Percentiles rank a stretch among this genome's conserved stretches.
Evolutionary conservation across 2,797 vertebrate species (phyloP).

Genomic region (Neosilurus hyrtlii): DNA sequence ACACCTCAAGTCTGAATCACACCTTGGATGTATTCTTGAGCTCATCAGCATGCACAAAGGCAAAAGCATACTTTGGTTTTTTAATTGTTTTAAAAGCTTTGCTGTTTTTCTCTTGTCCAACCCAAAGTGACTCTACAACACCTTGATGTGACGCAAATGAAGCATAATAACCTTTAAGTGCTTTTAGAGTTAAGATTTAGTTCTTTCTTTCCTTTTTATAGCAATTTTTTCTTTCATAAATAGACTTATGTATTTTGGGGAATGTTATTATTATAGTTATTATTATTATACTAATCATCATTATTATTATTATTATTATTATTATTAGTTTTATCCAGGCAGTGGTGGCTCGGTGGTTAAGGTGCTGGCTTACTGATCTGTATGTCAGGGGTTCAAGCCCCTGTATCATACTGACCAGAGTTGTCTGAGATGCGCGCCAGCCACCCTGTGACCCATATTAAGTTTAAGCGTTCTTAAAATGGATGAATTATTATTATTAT

Average conservation of each 20-base stretch:
- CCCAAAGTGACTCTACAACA: conserved; percentile 39
- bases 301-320: neutral
- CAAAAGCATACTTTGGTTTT: conserved; percentile 46
- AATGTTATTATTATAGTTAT: no score
- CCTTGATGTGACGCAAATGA: conserved; percentile 44
- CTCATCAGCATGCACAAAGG: conserved; percentile 53
- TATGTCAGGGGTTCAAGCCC: no score
- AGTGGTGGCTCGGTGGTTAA: no score
- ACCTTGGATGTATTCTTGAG: conserved; percentile 23
- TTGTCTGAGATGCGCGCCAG: no score
- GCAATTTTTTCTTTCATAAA: neutral
- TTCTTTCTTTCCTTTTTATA: neutral
- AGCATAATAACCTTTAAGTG: conserved; percentile 50
- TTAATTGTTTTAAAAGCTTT: conserved; percentile 45
- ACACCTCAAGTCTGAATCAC: conserved; percentile 39
- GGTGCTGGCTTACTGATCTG: no score
- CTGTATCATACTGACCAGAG: no score
- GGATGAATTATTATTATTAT: no score
- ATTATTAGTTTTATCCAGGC: neutral
- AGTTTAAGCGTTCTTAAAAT: no score
- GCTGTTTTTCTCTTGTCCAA: neutral
- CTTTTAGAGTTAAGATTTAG: conserved; percentile 34
- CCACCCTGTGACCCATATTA: no score
- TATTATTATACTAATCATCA: neutral
- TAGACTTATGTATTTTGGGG: neutral